Evolutionary conservation across 2,888 invertebrate species (phyloP).

Genomic region (Pterobdella sp.): DNA sequence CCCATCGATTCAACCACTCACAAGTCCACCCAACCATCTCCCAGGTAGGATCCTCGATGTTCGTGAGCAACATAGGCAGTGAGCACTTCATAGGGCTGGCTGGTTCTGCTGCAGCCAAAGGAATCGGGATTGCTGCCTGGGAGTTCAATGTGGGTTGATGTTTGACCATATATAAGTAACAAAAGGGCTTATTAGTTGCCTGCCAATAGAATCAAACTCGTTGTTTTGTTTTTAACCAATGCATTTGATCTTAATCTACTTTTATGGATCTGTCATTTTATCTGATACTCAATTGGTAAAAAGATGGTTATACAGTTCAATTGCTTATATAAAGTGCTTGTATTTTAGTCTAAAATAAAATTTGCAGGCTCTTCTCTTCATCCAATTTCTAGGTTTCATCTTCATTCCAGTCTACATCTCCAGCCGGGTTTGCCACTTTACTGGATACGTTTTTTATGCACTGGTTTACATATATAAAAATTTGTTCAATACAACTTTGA

Average conservation of each 20-base stretch:
- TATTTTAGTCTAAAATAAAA: too few relatives aligned
- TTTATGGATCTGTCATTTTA: background rate
- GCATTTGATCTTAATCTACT: background rate
- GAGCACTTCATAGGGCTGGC: slow-evolving; percentile 56
- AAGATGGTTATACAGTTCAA: too few relatives aligned
- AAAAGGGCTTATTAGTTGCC: background rate
- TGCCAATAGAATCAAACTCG: background rate
- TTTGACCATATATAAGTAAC: background rate
- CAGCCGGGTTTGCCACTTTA: slow-evolving; percentile 40
- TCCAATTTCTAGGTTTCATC: slow-evolving; percentile 53
- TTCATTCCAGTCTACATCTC: slow-evolving; percentile 54
- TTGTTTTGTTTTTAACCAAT: background rate
- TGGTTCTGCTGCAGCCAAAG: slow-evolving; percentile 53
- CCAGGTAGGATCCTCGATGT: slow-evolving; percentile 54
- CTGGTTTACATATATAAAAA: background rate
- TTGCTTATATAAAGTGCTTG: too few relatives aligned
- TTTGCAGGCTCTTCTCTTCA: slow-evolving; percentile 54
- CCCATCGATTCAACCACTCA: background rate
- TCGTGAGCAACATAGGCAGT: slow-evolving; percentile 55
- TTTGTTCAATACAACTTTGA: background rate
- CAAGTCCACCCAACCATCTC: background rate
- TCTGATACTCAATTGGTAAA: too few relatives aligned
- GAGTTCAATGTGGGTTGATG: slow-evolving; percentile 51
- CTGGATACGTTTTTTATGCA: background rate
- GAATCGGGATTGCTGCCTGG: slow-evolving; percentile 54